A percentile compares a stretch with the other conserved stretches of the same genome.
Conservation (phyloP, 2,113 vertebrate genomes). For the Tichodroma muraria region DNA sequence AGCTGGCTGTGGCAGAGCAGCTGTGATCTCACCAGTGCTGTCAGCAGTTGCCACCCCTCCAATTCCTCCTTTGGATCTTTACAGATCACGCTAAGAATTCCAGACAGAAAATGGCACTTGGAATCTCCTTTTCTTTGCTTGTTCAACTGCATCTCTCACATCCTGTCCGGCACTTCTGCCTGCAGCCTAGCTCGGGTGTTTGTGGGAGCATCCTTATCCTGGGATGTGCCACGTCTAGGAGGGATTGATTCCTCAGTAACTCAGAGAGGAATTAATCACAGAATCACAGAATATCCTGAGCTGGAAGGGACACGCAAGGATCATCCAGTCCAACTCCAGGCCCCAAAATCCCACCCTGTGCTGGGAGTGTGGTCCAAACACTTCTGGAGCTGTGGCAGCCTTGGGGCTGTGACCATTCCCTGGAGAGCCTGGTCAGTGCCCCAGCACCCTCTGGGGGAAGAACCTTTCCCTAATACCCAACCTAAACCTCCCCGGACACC, state of each 20-base stretch:
- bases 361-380: accelerated
- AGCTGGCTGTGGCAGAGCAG: neutral
- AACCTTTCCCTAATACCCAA: neutral
- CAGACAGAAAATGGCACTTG: neutral
- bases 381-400: neutral
- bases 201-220: neutral
- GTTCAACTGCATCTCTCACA: neutral
- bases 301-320: neutral
- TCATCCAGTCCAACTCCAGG: neutral
- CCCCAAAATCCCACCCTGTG: neutral
- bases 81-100: neutral
- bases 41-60: neutral
- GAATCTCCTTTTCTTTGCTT: neutral
- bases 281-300: neutral
- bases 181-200: neutral
- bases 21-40: neutral
- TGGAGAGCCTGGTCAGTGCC: neutral
- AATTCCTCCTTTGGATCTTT: neutral
- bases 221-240: accelerated
- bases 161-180: neutral
- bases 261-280: neutral
- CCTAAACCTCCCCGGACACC: neutral
- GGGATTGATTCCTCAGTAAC: neutral
- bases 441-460: neutral
- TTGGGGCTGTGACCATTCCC: too few relatives aligned